Evolutionary conservation across 1,140 invertebrate genomes (phyloP).

Genomic region (Philopotamus ludificatus): DNA sequence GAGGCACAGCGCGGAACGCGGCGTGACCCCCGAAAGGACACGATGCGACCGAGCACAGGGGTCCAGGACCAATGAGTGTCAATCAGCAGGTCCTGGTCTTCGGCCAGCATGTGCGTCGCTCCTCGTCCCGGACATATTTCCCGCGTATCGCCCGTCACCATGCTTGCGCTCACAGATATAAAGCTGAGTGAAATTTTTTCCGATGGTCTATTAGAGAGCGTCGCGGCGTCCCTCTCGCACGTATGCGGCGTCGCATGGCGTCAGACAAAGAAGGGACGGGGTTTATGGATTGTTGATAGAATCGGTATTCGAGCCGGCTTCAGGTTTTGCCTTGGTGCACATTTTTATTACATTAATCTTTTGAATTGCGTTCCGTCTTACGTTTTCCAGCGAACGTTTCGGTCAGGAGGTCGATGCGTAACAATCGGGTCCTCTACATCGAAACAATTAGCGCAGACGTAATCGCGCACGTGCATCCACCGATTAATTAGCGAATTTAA

Average conservation of each 20-base stretch:
- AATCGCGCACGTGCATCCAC: too few species aligned
- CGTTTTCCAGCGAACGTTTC: conserved; percentile 11
- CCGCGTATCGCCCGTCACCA: conserved; percentile 52
- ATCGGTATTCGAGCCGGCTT: conserved; percentile 53
- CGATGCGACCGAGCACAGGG: conserved; percentile 8
- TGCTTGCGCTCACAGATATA: conserved; percentile 41
- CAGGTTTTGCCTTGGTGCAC: conserved; percentile 53
- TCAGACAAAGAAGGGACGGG: conserved; percentile 56
- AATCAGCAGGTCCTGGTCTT: conserved; percentile 25
- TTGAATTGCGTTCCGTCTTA: conserved; percentile 42
- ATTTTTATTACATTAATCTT: conserved; percentile 49
- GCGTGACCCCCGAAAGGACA: too few species aligned
- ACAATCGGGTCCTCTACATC: too few species aligned
- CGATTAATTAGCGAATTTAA: too few species aligned
- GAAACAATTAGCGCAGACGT: too few species aligned
- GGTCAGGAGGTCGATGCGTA: not conserved
- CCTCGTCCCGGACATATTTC: conserved; percentile 45
- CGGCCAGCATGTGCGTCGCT: conserved; percentile 11
- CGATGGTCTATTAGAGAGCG: conserved; percentile 57
- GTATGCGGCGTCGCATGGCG: conserved; percentile 45
- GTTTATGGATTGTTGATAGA: conserved; percentile 59
- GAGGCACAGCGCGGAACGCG: too few species aligned
- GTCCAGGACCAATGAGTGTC: conserved; percentile 14
- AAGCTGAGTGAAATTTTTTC: conserved; percentile 40
- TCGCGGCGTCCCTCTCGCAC: conserved; percentile 53